Base-by-base conservation (phyloP, 2,113 vertebrate genomes). In the Glaucomys volans region DNA sequence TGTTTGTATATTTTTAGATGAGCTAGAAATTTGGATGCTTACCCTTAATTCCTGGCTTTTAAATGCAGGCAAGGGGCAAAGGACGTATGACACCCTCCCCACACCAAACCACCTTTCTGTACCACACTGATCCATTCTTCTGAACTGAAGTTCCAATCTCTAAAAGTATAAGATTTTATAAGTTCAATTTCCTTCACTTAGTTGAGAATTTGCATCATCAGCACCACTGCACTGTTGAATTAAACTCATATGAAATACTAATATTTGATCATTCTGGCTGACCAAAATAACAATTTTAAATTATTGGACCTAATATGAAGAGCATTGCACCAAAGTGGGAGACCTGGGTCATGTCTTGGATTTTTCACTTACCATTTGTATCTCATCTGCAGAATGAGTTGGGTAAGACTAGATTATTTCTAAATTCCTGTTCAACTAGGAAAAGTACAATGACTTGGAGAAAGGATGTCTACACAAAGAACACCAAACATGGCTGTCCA, bases 391-490 rank as follows among this genome's bases (percentile, higher is more conserved):
- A 75, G 54, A 84, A 57, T 4, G 40, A 77, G 44, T 35, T 35
- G 59, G 0, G 2, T 47, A 35, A 86, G 35, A 77, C 17, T 16
- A 14, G 12, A 66, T 84, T 81, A 91, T 80, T 59, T 77, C 52
- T 76, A 47, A 90, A 57, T 92, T 95, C 32, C 59, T 28, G 57
- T 79, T 90, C 26, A 59, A 54, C 59, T 67, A 93, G 9, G 37
- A 85, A 91, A 93, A 93, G 57, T 54, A 59, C 2, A 79, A 9
- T 67, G 22, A 87, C 52, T 80, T 37, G 26, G 94, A 84, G 83
- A 76, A 86, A 64, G 22, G 54, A 32, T 30, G 28, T 4, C 24
- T n/a, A 50, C 13, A 12, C 44, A 81, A 1, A 54, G 52, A 97
- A 75, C 37, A 80, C 18, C 50, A 69, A 57, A 35, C 64, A 40